phyloP scores from a whole-genome alignment of 2,113 vertebrate genomes.

The Galbula dea region DNA sequence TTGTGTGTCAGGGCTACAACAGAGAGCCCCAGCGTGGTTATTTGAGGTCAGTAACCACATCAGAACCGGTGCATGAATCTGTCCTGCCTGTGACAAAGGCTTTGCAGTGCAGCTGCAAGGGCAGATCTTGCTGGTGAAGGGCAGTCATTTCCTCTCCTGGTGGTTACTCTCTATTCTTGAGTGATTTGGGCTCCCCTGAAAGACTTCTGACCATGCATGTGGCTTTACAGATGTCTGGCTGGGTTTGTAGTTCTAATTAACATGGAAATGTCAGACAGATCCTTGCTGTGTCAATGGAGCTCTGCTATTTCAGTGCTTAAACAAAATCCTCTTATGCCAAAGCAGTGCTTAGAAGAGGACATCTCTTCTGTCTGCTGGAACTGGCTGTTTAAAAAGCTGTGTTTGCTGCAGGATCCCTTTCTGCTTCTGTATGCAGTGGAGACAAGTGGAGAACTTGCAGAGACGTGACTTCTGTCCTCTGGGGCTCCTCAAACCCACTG shows the following conservation, averaged over 20 bases:
- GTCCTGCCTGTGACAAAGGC: background rate
- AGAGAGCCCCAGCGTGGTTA: accelerated
- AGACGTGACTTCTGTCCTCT: background rate
- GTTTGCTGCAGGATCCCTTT: background rate
- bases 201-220: accelerated
- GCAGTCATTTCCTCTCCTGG: background rate
- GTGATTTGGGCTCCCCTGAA: background rate
- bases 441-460: background rate
- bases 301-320: background rate
- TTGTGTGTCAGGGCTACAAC: background rate
- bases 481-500: background rate
- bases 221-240: accelerated
- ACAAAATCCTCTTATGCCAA: background rate
- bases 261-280: background rate
- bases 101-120: background rate
- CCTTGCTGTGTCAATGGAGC: background rate
- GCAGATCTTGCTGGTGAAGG: background rate
- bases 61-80: accelerated
- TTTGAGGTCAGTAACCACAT: background rate
- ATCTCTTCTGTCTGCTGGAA: background rate
- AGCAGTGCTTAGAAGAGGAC: background rate
- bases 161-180: background rate
- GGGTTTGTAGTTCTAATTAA: background rate
- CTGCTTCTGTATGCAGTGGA: background rate
- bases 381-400: background rate